Evolutionary conservation across 2,113 vertebrate genomes (phyloP), one percentile per base, ranked within the genome.

Genomic region (Prochilodus magdalenae): DNA sequence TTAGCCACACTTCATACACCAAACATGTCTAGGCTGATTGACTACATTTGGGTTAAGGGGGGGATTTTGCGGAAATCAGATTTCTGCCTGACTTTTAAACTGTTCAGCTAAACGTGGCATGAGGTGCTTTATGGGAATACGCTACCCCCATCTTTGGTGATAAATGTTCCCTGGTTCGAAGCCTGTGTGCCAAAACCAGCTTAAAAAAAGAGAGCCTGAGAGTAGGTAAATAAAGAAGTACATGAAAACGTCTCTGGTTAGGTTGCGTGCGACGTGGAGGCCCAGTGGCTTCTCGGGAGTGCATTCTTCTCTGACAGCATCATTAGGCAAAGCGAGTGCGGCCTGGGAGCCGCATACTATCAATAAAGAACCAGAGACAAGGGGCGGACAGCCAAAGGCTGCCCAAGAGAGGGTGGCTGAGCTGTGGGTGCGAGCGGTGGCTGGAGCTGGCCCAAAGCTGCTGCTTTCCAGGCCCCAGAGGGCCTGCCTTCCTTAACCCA

Each of bases 221-320:
- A 24, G 79, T 49, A 82, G 73, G 72, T 72, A 83, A 75, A 86
- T 79, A 86, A 76, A 83, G 78, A 49, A 33, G 82, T 82, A 84
- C 60, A 85, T 88, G 83, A 87, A 85, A 86, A 86, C 2, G 29
- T 22, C 69, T 81, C n/a, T 76, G 84, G 82, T 81, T 79, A 71
- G 82, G 40, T 85, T 83, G 86, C 83, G 83, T 87, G 86, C 83
- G 67, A 85, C 15, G 51, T 80, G 22, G 63, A 87, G 77, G 26
- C 65, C 80, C 84, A 82, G 80, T 78, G 63, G 62, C 78, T 87
- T 86, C 81, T 86, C 65, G 83, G 86, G 81, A 86, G 81, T 82
- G 82, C 89, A 91, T 91, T 91, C 88, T 86, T 83, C 69, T 88
- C 87, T 87, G 87, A 90, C 87, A 87, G 89, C 89, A 90, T 91